A percentile compares a stretch with the other conserved stretches of the same genome.
Evolutionary conservation across 92 coral and sea anemone genomes (phyloP).

Genomic region (Parazoanthus atlanticus): DNA sequence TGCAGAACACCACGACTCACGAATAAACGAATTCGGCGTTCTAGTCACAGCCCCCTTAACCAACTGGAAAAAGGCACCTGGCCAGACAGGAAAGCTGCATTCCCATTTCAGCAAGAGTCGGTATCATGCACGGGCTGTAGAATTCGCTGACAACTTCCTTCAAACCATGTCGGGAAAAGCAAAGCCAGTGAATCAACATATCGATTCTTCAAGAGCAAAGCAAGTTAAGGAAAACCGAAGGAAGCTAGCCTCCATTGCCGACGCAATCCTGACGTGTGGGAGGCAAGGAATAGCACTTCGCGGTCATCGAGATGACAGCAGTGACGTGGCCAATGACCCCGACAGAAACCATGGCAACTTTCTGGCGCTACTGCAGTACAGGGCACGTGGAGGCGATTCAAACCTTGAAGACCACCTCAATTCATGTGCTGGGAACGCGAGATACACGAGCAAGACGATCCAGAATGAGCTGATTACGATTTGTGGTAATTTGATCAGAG

Average conservation of each 20-base stretch:
- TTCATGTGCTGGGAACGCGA: conserved; percentile 31
- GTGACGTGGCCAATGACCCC: conserved; percentile 23
- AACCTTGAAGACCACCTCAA: conserved; percentile 36
- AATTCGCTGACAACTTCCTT: conserved; percentile 37
- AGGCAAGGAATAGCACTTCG: conserved; percentile 48
- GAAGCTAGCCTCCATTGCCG: conserved; percentile 47
- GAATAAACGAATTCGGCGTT: conserved; percentile 45
- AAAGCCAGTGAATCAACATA: conserved; percentile 44
- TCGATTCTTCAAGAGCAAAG: conserved; percentile 47
- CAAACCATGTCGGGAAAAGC: conserved; percentile 50
- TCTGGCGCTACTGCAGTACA: conserved; percentile 35
- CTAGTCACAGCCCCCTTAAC: conserved; percentile 40
- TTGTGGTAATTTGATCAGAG: conserved; percentile 40
- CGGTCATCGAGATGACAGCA: conserved; percentile 53
- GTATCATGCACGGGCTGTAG: conserved; percentile 49
- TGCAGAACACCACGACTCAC: conserved; percentile 34
- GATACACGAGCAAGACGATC: conserved; percentile 47
- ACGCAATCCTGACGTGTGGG: conserved; percentile 52
- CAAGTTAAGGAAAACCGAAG: conserved; percentile 49
- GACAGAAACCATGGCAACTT: conserved; percentile 40
- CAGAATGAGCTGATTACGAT: conserved; percentile 49
- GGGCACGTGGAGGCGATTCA: conserved; percentile 40
- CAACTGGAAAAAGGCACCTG: conserved; percentile 48
- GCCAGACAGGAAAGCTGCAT: conserved; percentile 36
- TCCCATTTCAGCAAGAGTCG: conserved; percentile 39